Conservation (phyloP, 2,888 invertebrate species). For the Trachelus iudaicus region DNA sequence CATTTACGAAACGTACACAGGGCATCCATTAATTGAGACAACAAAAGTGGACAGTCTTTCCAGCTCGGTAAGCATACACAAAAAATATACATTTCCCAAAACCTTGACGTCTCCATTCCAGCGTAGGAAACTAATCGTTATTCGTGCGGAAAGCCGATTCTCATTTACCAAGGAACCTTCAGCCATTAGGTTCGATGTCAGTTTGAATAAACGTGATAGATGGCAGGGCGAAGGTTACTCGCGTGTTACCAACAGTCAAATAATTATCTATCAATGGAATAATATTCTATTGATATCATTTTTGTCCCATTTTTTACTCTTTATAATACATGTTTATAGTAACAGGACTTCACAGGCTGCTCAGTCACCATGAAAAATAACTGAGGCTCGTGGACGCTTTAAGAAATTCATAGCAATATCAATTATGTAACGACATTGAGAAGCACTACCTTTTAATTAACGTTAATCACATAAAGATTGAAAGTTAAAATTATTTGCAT, state of each 20-base stretch:
- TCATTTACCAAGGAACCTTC: neutral
- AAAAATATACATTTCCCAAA: constrained; percentile 4
- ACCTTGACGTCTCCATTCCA: neutral
- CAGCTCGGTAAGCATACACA: neutral
- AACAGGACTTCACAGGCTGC: neutral
- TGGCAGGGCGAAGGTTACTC: neutral
- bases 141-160: neutral
- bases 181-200: neutral
- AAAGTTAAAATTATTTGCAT: neutral
- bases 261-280: neutral
- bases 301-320: neutral
- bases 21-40: neutral
- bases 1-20: neutral
- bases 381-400: neutral
- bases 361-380: neutral
- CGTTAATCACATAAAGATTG: neutral
- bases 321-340: neutral
- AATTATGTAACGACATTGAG: neutral
- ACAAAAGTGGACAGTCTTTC: neutral
- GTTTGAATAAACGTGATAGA: neutral
- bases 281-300: neutral
- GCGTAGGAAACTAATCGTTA: neutral
- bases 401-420: neutral
- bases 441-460: neutral
- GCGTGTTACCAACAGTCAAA: neutral